Percentiles rank a stretch among this genome's conserved stretches.
These are phyloP conservation scores for Squalus acanthias DNA, from an alignment of 2,797 vertebrate species.

Conservation along the genomic window DNA sequence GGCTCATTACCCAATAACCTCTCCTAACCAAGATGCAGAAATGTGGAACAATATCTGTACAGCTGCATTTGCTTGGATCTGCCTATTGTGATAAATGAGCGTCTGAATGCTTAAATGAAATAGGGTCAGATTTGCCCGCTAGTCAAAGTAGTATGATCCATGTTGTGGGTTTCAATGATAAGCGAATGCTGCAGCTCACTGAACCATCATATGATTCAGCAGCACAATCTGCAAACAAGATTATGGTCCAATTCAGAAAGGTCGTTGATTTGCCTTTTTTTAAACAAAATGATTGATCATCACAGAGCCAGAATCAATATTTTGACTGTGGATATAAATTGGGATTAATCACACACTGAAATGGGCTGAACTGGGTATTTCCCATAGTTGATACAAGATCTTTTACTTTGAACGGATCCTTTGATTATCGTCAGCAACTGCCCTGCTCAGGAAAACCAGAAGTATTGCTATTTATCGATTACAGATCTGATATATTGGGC, in stretches of 20 bases:
- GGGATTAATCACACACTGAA: neutral
- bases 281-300: slow-evolving; percentile 30
- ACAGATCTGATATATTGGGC: neutral
- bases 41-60: neutral
- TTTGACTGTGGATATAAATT: slow-evolving; percentile 28
- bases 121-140: neutral
- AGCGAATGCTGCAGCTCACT: neutral
- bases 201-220: neutral
- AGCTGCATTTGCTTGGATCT: neutral
- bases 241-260: slow-evolving; percentile 7
- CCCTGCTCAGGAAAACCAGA: neutral
- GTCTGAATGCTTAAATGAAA: neutral
- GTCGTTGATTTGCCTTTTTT: neutral
- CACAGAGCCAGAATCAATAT: slow-evolving; percentile 15
- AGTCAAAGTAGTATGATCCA: neutral
- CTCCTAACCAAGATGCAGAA: neutral
- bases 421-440: neutral
- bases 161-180: neutral
- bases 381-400: neutral
- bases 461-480: neutral
- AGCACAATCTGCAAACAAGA: neutral
- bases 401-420: neutral
- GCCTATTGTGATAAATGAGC: neutral
- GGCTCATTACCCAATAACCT: neutral
- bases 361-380: neutral